Percentiles rank a stretch among this genome's conserved stretches.
phyloP scores from a whole-genome alignment of 2,888 invertebrate genomes.

The Heliconius hortense region DNA sequence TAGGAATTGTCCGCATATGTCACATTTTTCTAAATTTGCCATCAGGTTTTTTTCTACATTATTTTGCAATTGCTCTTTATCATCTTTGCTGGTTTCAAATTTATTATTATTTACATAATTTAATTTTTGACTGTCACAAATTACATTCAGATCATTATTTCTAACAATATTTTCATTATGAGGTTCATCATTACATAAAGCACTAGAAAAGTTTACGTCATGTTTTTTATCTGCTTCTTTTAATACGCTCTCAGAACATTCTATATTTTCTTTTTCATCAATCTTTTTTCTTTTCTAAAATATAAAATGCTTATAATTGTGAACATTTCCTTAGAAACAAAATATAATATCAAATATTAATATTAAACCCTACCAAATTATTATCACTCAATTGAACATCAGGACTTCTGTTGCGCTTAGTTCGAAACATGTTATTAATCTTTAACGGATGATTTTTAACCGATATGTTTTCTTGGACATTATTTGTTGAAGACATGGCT shows the following conservation, averaged over 20 bases:
- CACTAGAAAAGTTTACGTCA: not conserved
- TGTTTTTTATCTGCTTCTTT: not conserved
- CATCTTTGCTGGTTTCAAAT: constrained; percentile 5
- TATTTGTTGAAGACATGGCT: not conserved
- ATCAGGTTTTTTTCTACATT: constrained; percentile 12
- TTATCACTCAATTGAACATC: constrained; percentile 32
- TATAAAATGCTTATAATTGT: not conserved
- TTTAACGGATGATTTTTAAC: constrained; percentile 50
- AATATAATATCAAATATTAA: not conserved
- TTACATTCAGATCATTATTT: constrained; percentile 14
- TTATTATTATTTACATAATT: constrained; percentile 34
- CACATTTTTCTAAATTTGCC: constrained; percentile 66
- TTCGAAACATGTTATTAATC: constrained; percentile 57
- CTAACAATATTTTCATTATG: not conserved
- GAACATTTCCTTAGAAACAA: not conserved
- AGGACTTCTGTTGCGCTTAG: constrained; percentile 57
- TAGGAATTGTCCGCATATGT: constrained; percentile 71
- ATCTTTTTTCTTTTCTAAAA: constrained; percentile 61
- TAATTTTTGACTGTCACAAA: constrained; percentile 30
- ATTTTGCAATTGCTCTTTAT: not conserved
- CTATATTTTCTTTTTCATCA: constrained; percentile 37
- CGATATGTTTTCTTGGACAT: not conserved
- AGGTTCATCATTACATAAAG: not conserved
- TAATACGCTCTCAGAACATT: not conserved
- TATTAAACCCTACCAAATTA: constrained; percentile 22